Evolutionary conservation across 1,140 invertebrate genomes (phyloP), one percentile per base, ranked within the genome.

Genomic region (Theocolax elegans): DNA sequence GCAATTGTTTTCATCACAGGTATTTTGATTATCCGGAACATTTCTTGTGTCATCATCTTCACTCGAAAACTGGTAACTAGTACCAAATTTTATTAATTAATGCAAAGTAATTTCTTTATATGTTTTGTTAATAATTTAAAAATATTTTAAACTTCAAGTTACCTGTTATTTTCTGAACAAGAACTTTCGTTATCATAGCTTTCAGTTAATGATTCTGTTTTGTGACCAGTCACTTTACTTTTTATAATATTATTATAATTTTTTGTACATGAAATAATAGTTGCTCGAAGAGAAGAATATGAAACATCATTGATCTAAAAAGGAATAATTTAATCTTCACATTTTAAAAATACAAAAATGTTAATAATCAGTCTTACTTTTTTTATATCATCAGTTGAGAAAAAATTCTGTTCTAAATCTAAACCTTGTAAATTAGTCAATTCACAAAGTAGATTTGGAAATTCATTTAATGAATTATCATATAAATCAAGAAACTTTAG

Each of bases 381-480:
- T 19, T 31, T 69, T 54, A 69, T 31, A n/a, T 65, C 19, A 42
- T 48, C 19, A 23, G 68, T 65, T 40, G 51, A 8, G 38, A 58
- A 49, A 42, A 19, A 71, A 62, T 71, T 71, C 35, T 27, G 29
- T 21, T 65, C 60, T 4, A 71, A 25, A 31, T 71, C 68, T 17
- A 71, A 71, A 49, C 62, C 60, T 65, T 65, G 10, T n/a, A 71
- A 59, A 59, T 19, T 49, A 17, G 15, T 2, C 19, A 65, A 40
- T 59, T 59, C 12, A 21, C 2, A 4, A 40, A 71, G 60, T 40
- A 29, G 31, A 38, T 17, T 10, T 10, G 68, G 69, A 51, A 66
- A 58, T 42, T 71, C 40, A 7, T 71, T 54, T 42, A 71, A 60
- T 13, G 2, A 29, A 60, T 71, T 71, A 27, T 71, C 27, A 19